Percentiles rank a stretch among this genome's conserved stretches.
Conservation (phyloP, 2,113 vertebrate species). For the Chaetodon trifascialis region DNA sequence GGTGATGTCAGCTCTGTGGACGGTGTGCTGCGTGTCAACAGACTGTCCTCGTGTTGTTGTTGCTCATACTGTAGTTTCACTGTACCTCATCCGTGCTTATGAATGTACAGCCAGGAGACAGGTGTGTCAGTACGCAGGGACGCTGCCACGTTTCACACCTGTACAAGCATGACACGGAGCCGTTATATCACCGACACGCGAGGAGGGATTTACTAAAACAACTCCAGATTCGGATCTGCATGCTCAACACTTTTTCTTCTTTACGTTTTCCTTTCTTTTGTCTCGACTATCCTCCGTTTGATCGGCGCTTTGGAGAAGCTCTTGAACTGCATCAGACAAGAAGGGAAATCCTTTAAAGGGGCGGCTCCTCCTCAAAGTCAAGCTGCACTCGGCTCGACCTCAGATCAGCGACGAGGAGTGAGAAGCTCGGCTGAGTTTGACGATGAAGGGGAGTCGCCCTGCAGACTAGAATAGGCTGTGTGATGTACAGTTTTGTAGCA, state of each 20-base stretch:
- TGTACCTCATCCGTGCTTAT: slow-evolving; percentile 68
- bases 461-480: slow-evolving; percentile 9
- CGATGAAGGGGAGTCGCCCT: slow-evolving; percentile 5
- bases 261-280: slow-evolving; percentile 2
- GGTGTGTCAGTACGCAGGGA: slow-evolving; percentile 22
- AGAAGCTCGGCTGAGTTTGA: slow-evolving; percentile 41
- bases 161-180: slow-evolving; percentile 61
- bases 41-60: slow-evolving; percentile 14
- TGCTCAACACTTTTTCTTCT: slow-evolving; percentile 9
- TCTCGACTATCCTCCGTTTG: slow-evolving; percentile 20
- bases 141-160: slow-evolving; percentile 50
- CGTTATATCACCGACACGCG: slow-evolving; percentile 14
- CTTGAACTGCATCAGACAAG: slow-evolving; percentile 50
- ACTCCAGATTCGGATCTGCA: slow-evolving; percentile 49
- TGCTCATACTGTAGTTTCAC: slow-evolving; percentile 28
- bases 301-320: slow-evolving; percentile 46
- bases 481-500: slow-evolving; percentile 43
- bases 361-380: slow-evolving; percentile 36
- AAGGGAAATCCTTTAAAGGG: slow-evolving; percentile 30
- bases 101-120: slow-evolving; percentile 65
- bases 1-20: slow-evolving; percentile 33
- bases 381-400: slow-evolving; percentile 50
- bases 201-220: slow-evolving; percentile 33
- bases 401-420: slow-evolving; percentile 37
- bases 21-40: slow-evolving; percentile 21